Evolutionary conservation across 2,888 invertebrate species (phyloP).

Genomic region (Eupeodes luniger): DNA sequence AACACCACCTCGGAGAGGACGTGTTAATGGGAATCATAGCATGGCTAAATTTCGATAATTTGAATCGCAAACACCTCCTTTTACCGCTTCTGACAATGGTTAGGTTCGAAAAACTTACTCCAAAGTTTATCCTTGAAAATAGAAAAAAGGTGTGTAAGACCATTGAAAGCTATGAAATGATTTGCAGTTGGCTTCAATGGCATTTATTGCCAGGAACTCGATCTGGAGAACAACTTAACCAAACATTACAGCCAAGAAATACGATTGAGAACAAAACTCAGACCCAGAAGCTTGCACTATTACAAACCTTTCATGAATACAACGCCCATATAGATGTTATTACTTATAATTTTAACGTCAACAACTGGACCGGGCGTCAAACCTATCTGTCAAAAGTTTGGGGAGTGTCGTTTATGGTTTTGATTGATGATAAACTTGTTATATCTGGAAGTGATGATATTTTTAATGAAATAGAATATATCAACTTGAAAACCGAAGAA

Average conservation of each 20-base stretch:
- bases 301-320: too few species aligned
- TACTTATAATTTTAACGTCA: too few species aligned
- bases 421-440: too few species aligned
- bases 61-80: not conserved
- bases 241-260: too few species aligned
- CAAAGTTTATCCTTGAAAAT: slow-evolving; percentile 3
- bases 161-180: not conserved
- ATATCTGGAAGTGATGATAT: too few species aligned
- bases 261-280: too few species aligned
- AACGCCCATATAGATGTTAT: too few species aligned
- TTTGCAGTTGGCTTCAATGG: slow-evolving; percentile 7
- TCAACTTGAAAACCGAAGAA: not conserved
- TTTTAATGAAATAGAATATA: not conserved
- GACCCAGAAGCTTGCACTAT: too few species aligned
- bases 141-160: not conserved
- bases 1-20: not conserved
- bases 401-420: too few species aligned
- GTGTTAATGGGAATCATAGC: not conserved
- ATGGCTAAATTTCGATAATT: not conserved
- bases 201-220: not conserved
- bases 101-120: not conserved
- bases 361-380: too few species aligned
- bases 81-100: not conserved
- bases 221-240: not conserved
- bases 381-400: too few species aligned